Conservation (phyloP, 2,113 vertebrate genomes). For the Cryptotis parvus region DNA sequence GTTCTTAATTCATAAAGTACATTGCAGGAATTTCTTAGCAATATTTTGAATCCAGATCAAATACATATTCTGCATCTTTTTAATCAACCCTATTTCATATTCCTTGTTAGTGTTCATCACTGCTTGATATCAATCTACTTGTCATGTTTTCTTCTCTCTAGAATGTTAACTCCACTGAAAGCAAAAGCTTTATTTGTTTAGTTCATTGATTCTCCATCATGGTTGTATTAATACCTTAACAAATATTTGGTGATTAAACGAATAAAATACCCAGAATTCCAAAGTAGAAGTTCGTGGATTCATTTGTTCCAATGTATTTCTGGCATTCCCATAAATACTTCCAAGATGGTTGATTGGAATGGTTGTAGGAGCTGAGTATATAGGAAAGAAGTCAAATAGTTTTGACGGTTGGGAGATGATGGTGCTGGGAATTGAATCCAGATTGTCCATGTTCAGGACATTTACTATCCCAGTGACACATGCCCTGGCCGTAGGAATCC, state of each 20-base stretch:
- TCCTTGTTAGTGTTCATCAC: neutral
- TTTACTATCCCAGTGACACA: no score
- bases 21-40: no score
- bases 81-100: neutral
- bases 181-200: neutral
- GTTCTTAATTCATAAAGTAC: no score
- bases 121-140: neutral
- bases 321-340: neutral
- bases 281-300: neutral
- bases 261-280: neutral
- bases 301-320: neutral
- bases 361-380: neutral
- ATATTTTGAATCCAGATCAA: no score
- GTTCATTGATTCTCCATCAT: neutral
- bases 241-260: slow-evolving; percentile 33
- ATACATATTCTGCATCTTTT: neutral
- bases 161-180: neutral
- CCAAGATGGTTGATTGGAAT: neutral
- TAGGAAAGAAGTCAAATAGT: neutral
- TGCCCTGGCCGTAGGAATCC: no score
- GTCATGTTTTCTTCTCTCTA: neutral
- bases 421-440: no score
- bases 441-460: no score
- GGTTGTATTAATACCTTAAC: neutral
- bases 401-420: no score